Evolutionary conservation across 2,797 vertebrate genomes (phyloP).

Genomic region (Coluber constrictor): DNA sequence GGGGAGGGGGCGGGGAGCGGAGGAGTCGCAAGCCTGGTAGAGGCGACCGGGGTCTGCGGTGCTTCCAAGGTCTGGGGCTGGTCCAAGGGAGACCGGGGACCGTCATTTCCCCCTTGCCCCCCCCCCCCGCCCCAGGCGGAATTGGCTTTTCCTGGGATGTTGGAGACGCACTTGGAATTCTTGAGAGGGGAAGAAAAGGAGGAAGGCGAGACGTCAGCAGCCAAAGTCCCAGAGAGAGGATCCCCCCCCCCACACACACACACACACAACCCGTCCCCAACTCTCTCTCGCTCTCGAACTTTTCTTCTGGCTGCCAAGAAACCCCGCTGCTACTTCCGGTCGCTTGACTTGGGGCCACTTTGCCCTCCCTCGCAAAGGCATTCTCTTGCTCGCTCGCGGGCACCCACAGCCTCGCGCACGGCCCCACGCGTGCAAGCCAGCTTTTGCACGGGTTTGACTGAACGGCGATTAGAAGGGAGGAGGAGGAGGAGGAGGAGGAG

Average conservation of each 20-base stretch:
- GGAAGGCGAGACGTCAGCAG: conserved; percentile 67
- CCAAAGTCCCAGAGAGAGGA: background rate
- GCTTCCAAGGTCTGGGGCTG: background rate
- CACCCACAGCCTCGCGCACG: background rate
- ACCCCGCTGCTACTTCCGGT: background rate
- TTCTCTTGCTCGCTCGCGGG: background rate
- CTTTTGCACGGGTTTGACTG: background rate
- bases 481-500: too few species aligned
- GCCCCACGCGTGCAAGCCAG: background rate
- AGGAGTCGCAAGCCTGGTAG: background rate
- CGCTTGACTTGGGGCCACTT: accelerated
- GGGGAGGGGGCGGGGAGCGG: background rate
- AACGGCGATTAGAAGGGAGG: background rate
- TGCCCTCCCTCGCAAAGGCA: background rate
- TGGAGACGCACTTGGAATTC: conserved; percentile 57
- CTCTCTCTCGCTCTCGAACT: background rate
- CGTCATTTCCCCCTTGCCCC: background rate
- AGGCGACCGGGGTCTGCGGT: background rate
- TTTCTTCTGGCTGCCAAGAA: accelerated
- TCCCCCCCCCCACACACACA: background rate
- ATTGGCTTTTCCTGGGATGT: conserved; percentile 44
- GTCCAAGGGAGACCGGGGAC: conserved; percentile 26
- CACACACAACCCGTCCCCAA: conserved; percentile 25
- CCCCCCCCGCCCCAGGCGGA: background rate
- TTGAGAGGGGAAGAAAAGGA: conserved; percentile 61